Percentiles rank a stretch among this genome's conserved stretches.
phyloP scores from a whole-genome alignment of 1,140 invertebrate species.

The Zophobas atratus region DNA sequence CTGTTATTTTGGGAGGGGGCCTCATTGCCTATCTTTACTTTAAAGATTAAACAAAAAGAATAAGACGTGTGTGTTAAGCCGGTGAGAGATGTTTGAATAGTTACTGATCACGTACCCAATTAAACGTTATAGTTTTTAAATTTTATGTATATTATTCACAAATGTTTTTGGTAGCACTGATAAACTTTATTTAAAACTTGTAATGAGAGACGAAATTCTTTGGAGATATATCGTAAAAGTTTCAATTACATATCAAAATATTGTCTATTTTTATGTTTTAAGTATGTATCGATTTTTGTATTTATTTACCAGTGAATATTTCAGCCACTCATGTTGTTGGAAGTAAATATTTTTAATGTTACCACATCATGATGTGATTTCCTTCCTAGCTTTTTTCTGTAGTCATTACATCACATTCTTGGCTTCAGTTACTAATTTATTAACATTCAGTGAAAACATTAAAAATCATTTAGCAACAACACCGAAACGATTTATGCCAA shows the following conservation, averaged over 20 bases:
- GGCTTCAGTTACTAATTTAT: conserved; percentile 35
- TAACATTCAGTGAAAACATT: conserved; percentile 6
- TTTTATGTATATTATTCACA: conserved; percentile 51
- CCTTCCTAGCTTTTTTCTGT: not conserved
- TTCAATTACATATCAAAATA: conserved; percentile 43
- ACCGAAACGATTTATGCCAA: conserved; percentile 7
- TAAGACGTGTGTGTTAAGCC: conserved; percentile 25
- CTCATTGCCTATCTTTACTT: conserved; percentile 72
- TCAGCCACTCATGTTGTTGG: conserved; percentile 39
- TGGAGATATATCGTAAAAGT: conserved; percentile 18
- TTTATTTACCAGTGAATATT: conserved; percentile 12
- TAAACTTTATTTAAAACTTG: conserved; percentile 52
- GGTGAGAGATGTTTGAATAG: conserved; percentile 35
- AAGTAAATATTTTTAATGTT: conserved; percentile 45
- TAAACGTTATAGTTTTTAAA: conserved; percentile 47
- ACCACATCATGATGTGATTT: conserved; percentile 23
- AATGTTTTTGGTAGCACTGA: conserved; percentile 62
- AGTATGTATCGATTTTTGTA: conserved; percentile 14
- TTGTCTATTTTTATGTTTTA: conserved; percentile 39
- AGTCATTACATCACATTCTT: conserved; percentile 27
- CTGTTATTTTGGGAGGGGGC: conserved; percentile 72
- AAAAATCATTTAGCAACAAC: conserved; percentile 46
- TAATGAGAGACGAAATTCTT: conserved; percentile 18
- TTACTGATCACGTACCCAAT: conserved; percentile 21
- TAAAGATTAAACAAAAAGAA: conserved; percentile 58